Evolutionary conservation across 2,797 vertebrate species (phyloP).

Genomic region (Cryptoblepharus egeriae): DNA sequence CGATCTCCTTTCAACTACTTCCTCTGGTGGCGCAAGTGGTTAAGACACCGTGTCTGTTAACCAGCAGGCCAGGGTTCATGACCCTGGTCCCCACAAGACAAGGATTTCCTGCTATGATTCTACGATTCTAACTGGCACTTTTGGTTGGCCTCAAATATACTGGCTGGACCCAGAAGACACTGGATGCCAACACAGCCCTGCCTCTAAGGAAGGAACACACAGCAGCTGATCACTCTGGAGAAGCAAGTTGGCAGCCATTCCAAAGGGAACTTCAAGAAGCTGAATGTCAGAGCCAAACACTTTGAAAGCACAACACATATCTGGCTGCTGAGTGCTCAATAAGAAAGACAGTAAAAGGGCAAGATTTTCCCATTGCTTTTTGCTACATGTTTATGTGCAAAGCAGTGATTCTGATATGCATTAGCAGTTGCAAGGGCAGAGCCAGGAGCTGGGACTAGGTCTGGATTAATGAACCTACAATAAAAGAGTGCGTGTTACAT

Average conservation of each 20-base stretch:
- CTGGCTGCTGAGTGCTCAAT: not conserved
- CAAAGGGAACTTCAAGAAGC: not conserved
- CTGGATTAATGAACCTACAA: slow-evolving; percentile 11
- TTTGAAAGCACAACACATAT: not conserved
- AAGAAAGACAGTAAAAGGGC: not conserved
- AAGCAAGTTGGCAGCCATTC: not conserved
- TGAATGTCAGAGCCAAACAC: not conserved
- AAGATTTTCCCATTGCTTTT: not conserved
- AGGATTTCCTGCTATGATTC: too few species aligned
- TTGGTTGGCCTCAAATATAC: not conserved
- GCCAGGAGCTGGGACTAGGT: not conserved
- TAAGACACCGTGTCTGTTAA: too few species aligned
- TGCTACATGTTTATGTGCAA: not conserved
- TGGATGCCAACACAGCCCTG: not conserved
- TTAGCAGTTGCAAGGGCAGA: not conserved
- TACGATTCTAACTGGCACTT: not conserved
- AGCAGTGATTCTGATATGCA: not conserved
- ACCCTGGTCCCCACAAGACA: too few species aligned
- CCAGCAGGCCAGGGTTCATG: too few species aligned
- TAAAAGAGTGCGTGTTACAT: not conserved
- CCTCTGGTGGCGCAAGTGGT: too few species aligned
- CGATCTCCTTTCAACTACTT: too few species aligned
- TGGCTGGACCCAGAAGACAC: not conserved
- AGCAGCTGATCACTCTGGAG: not conserved
- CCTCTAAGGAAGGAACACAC: not conserved